Base-by-base conservation (phyloP, 2,797 vertebrate genomes). In the Mus caroli region DNA sequence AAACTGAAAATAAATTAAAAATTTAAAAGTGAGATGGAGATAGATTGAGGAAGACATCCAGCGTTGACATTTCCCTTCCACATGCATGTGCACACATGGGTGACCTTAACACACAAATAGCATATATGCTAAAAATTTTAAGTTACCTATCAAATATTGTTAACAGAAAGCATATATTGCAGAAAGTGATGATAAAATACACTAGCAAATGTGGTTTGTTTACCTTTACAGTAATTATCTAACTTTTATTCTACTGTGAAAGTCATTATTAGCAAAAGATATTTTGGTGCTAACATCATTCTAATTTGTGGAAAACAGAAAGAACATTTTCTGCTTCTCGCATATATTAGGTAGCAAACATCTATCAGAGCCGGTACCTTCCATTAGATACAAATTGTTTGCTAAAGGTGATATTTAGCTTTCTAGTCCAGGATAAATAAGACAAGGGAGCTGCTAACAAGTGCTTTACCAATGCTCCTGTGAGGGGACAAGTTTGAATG, bases 401-500 rank as follows among this genome's bases (percentile, higher is more conserved):
- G 87, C 92, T 90, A 93, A 91, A 96, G 96, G 64, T 76, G 85
- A 94, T 77, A 91, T 50, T 93, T 94, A 92, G 54, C 58, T 95
- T 79, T 90, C 80, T 88, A 87, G 50, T 93, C 17, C n/a, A 82
- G 94, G 31, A 34, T 78, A 97, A 92, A 91, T 77, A 58, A 75
- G 62, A 67, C 17, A 60, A 24, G 8, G 8, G 82, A 96, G 24
- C 67, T 94, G 6, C 71, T 50, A 77, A 85, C 84, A 94, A 95
- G 10, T 26, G 83, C 54, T 85, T 54, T 73, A 37, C 31, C 77
- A 87, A 69, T 34, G n/a, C 37, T 84, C 40, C 77, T 26, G 37
- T 60, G 0, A 67, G 34, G 20, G 31, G 17, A 67, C 94, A 83
- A 87, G 69, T 56, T 89, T 92, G 90, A 95, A 64, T 92, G 85